Evolutionary conservation across 2,113 vertebrate genomes (phyloP).

Genomic region (Callipepla californica): DNA sequence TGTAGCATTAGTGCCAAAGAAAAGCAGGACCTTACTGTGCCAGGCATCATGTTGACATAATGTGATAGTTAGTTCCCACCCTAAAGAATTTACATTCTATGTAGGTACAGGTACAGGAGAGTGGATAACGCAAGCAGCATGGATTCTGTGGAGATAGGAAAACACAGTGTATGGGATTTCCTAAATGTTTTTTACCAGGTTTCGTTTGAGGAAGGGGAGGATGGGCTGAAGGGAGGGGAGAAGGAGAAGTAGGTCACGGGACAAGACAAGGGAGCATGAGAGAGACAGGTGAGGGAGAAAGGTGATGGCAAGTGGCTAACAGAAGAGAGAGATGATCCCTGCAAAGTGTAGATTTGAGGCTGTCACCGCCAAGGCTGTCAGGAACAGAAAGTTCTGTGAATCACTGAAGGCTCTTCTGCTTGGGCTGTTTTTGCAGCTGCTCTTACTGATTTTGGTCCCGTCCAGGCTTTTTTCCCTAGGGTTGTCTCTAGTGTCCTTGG

Average conservation of each 20-base stretch:
- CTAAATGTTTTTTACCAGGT: neutral
- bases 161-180: neutral
- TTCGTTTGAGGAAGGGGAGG: neutral
- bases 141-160: neutral
- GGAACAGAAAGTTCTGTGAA: neutral
- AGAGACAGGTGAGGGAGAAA: neutral
- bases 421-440: neutral
- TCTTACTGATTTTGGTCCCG: neutral
- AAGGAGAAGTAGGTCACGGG: neutral
- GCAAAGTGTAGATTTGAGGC: neutral
- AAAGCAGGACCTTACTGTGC: neutral
- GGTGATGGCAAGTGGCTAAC: neutral
- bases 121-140: neutral
- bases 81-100: neutral
- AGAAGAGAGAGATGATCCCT: neutral
- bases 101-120: neutral
- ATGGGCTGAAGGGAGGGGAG: neutral
- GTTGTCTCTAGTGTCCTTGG: neutral
- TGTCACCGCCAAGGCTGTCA: neutral
- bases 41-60: neutral
- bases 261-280: neutral
- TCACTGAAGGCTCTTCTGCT: neutral
- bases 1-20: neutral
- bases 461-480: neutral
- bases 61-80: neutral